Base-by-base conservation (phyloP, 2,888 invertebrate species). In the Electrophaes corylata region DNA sequence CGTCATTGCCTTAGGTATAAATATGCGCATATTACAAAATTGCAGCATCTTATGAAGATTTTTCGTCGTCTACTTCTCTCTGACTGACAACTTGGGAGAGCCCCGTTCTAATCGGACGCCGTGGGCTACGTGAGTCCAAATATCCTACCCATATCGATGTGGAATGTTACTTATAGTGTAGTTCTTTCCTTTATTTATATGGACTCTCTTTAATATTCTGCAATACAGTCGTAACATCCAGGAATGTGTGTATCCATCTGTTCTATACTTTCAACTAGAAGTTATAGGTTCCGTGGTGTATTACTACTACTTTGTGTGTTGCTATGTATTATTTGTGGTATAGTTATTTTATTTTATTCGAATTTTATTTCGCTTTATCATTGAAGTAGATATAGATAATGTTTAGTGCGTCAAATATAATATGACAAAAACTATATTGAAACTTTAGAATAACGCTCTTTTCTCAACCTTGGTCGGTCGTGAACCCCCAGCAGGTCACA, bases 21-120 rank as follows among this genome's bases (percentile, higher is more conserved):
- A 88, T 89, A 87, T 90, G 87, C 81, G 87, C 89, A 88, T 90
- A 81, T 90, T 90, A 89, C 88, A 90, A 89, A 89, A 88, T 94
- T 94, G 92, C 94, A 94, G 94, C 94, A 92, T 94, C 94, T 88
- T 94, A 92, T 92, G 94, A 94, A 93, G 94, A 94, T 91, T 94
- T 93, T 92, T 94, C 94, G 83, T 94, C 94, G 87, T 94, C 94
- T 86, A 94, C 94, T 76, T 94, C 94, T 88, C 94, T 94, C 91
- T 94, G 94, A 93, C 91, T 88, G 77, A 92, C 82, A 76, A 73
- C 83, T 77, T 84, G 85, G 89, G 90, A 88, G 84, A 84, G 88
- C 87, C 89, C 88, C 84, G 85, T 83, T 81, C 78, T 83, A 76
- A 75, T 78, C 76, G 88, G 86, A 81, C 86, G 78, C 71, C 87